phyloP scores from a whole-genome alignment of 2,113 vertebrate species.

The Thinocorus orbignyianus region DNA sequence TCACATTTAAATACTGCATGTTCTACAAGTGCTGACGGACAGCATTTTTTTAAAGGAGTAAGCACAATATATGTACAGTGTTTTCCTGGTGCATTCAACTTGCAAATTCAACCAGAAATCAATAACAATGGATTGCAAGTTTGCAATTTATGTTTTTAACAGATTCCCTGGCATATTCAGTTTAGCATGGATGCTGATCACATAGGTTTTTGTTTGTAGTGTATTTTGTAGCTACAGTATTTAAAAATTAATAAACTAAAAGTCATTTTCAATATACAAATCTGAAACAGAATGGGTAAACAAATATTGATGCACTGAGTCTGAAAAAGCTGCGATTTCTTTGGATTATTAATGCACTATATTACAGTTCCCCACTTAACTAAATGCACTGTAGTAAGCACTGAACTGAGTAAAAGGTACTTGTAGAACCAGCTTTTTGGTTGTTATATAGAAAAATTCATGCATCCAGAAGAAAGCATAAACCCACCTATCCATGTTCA shows the following conservation, averaged over 20 bases:
- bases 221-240: not conserved
- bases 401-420: not conserved
- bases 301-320: not conserved
- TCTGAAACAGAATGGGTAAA: not conserved
- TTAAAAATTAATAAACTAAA: constrained; percentile 38
- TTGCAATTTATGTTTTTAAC: constrained; percentile 62
- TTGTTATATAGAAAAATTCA: not conserved
- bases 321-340: not conserved
- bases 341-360: not conserved
- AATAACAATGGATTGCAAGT: constrained; percentile 61
- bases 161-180: constrained; percentile 28
- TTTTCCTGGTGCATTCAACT: constrained; percentile 62
- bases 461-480: not conserved
- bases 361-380: not conserved
- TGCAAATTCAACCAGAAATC: constrained; percentile 70
- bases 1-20: constrained; percentile 49
- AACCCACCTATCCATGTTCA: not conserved
- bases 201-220: constrained; percentile 13
- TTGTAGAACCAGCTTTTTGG: not conserved
- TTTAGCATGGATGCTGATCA: constrained; percentile 55
- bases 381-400: not conserved
- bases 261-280: constrained; percentile 26
- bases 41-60: constrained; percentile 57
- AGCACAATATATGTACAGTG: constrained; percentile 45
- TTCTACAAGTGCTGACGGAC: constrained; percentile 58